phyloP scores from a whole-genome alignment of 2,888 invertebrate genomes.

The Patella caerulea region DNA sequence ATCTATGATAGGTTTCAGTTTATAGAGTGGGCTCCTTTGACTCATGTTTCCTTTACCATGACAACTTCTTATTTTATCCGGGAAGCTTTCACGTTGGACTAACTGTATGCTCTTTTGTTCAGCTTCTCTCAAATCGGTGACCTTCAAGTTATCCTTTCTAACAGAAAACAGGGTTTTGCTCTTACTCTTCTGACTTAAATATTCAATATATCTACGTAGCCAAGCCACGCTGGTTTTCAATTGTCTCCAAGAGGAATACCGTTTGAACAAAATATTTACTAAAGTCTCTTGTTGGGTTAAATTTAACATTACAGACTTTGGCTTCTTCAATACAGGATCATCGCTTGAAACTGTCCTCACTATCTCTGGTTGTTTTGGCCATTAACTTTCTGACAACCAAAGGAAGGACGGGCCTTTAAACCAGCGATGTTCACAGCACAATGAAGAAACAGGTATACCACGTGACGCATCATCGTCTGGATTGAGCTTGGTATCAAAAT shows the following conservation, averaged over 20 bases:
- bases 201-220: background rate
- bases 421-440: conserved; percentile 11
- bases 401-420: conserved; percentile 23
- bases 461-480: background rate
- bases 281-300: background rate
- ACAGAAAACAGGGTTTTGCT: background rate
- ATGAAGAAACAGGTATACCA: background rate
- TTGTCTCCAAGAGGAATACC: background rate
- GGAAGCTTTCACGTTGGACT: too few species aligned
- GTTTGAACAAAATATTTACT: background rate
- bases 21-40: background rate
- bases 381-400: conserved; percentile 12
- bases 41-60: too few species aligned
- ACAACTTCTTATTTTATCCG: too few species aligned
- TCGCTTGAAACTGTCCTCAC: background rate
- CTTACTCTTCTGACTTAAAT: background rate
- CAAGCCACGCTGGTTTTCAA: background rate
- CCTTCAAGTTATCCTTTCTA: background rate
- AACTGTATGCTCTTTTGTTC: too few species aligned
- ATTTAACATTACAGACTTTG: background rate
- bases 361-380: conserved; percentile 19
- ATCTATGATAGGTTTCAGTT: background rate
- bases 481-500: conserved; percentile 1
- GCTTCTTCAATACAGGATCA: conserved; percentile 1
- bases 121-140: too few species aligned